Base-by-base conservation (phyloP, 2,797 vertebrate species). In the Muscicapa striata region DNA sequence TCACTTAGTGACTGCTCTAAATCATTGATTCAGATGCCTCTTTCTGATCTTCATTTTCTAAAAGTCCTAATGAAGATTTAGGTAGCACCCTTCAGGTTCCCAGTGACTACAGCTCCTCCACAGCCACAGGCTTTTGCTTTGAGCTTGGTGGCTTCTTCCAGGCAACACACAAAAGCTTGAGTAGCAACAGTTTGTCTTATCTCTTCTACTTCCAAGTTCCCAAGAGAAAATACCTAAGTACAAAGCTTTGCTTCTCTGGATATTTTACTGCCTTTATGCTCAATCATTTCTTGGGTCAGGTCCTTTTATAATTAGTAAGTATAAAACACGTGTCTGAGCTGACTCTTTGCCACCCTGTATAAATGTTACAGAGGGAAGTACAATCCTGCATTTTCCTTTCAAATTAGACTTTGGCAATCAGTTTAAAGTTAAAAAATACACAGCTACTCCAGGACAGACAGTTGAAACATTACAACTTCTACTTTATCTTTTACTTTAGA, bases 181-280 rank as follows among this genome's bases (percentile, higher is more conserved):
- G 14, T 0, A 51, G 16, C 18, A 43, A 15, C 2, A 34, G 13
- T 6, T 59, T 54, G 10, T 1, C 20, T 70, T 40, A 1, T 7
- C 8, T 40, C 32, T 45, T 57, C 23, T 76, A 17, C 4, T 43
- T 24, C 67, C 22, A 24, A 1, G 0, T 7, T 72, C 13, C 38
- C 10, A 6, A 46, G 15, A 13, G 20, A 75, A 90, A 88, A 79
- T 3, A 61, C 4, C 4, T 1, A 34, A 38, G 6, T 12, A 45
- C 2, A 17, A 5, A 10, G 1, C 5, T 73, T 76, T 58, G 10
- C 3, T 73, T 51, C 43, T 40, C 13, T 26, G 29, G 24, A 52
- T 6, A n/a, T 78, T 57, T 77, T 52, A 20, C 22, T 57, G 32
- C 41, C 38, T 75, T 49, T 0, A 2, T 79, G 40, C 19, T 78